Evolutionary conservation across 2,888 invertebrate genomes (phyloP).

Genomic region (Ectemnius cavifrons): DNA sequence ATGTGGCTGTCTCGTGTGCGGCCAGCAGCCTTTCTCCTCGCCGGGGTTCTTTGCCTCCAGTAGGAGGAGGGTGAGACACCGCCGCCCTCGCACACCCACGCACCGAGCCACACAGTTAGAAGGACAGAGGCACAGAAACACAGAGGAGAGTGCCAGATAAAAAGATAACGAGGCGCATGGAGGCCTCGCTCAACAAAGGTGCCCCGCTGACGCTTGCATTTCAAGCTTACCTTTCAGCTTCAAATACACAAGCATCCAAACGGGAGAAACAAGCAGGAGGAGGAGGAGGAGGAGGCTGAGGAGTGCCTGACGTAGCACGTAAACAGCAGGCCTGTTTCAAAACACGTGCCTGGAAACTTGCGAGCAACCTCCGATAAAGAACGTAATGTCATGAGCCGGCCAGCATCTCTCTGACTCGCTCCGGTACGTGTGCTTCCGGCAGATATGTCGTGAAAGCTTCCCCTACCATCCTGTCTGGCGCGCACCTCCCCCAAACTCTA

Average conservation of each 20-base stretch:
- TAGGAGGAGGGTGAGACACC: slow-evolving; percentile 29
- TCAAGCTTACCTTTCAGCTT: slow-evolving; percentile 44
- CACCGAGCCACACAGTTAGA: neutral
- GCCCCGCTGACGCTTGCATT: slow-evolving; percentile 49
- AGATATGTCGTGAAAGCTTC: too few species aligned
- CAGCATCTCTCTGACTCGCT: too few species aligned
- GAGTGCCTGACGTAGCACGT: slow-evolving; percentile 35
- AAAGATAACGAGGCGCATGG: slow-evolving; percentile 70
- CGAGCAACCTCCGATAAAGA: slow-evolving; percentile 40
- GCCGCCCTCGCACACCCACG: neutral
- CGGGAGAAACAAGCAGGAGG: too few species aligned
- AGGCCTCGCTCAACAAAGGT: slow-evolving; percentile 64
- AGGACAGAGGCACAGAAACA: neutral
- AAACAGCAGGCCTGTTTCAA: slow-evolving; percentile 41
- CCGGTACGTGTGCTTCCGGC: too few species aligned
- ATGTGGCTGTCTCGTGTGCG: slow-evolving; percentile 72
- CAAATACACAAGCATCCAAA: slow-evolving; percentile 26
- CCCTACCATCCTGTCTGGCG: too few species aligned
- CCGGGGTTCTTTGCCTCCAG: slow-evolving; percentile 44
- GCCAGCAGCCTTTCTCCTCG: slow-evolving; percentile 46
- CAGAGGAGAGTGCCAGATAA: slow-evolving; percentile 57
- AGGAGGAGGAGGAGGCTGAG: too few species aligned
- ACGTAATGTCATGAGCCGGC: slow-evolving; percentile 29
- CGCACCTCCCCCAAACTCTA: too few species aligned
- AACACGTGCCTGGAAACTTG: slow-evolving; percentile 31